Evolutionary conservation across 2,888 invertebrate species (phyloP).

Genomic region (Anthoptus insignis): DNA sequence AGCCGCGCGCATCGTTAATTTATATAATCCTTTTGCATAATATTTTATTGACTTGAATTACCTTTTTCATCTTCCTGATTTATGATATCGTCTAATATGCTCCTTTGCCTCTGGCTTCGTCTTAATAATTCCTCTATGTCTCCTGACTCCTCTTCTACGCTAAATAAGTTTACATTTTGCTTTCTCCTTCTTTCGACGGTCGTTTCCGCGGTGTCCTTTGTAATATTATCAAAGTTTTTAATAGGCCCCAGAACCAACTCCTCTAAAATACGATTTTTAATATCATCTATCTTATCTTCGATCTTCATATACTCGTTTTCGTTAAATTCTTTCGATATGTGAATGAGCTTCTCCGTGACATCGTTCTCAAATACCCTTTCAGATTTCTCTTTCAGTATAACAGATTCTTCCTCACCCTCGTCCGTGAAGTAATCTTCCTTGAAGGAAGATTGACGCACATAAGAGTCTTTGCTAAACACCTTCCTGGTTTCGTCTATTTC

Average conservation of each 20-base stretch:
- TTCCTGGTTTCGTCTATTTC: constrained; percentile 83
- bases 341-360: constrained; percentile 79
- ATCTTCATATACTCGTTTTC: constrained; percentile 69
- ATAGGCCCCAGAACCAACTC: constrained; percentile 74
- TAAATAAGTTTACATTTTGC: constrained; percentile 62
- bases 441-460: constrained; percentile 77
- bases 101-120: constrained; percentile 90
- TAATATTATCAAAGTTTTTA: constrained; percentile 70
- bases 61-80: constrained; percentile 88
- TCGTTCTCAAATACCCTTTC: constrained; percentile 80
- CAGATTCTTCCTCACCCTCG: constrained; percentile 76
- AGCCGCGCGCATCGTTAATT: constrained; percentile 64
- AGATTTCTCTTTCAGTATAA: constrained; percentile 74
- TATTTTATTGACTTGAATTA: constrained; percentile 74
- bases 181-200: constrained; percentile 73
- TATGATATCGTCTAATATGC: constrained; percentile 90
- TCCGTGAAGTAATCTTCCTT: constrained; percentile 79
- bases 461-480: constrained; percentile 82
- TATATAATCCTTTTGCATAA: constrained; percentile 61
- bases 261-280: constrained; percentile 78
- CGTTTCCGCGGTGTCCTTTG: constrained; percentile 74
- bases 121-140: constrained; percentile 88
- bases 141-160: constrained; percentile 83
- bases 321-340: constrained; percentile 80
- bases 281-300: constrained; percentile 69